Conservation (phyloP, 2,113 vertebrate genomes). For the Tachysurus vachellii region DNA sequence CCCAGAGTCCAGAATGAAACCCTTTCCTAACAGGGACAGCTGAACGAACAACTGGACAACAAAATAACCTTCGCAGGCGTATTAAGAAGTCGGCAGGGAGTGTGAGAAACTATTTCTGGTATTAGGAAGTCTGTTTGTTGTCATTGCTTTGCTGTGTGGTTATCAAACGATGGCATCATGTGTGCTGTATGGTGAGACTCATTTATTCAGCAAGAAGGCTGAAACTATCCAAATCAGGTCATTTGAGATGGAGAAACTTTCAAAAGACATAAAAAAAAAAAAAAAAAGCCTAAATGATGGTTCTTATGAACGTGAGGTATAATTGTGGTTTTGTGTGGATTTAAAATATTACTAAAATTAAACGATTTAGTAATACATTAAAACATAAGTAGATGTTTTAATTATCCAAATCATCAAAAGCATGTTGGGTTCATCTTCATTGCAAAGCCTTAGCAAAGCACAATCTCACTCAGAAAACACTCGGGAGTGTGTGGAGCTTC, state of each 20-base stretch:
- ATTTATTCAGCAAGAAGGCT: background rate
- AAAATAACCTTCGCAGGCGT: slow-evolving; percentile 12
- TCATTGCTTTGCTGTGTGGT: background rate
- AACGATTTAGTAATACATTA: slow-evolving; percentile 27
- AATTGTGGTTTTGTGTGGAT: background rate
- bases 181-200: slow-evolving; percentile 4
- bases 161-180: background rate
- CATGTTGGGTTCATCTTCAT: slow-evolving; percentile 41
- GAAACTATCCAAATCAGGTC: background rate
- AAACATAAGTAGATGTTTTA: slow-evolving; percentile 27
- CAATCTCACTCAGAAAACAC: slow-evolving; percentile 38
- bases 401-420: slow-evolving; percentile 39
- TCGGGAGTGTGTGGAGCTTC: slow-evolving; percentile 50
- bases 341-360: background rate
- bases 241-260: background rate
- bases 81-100: slow-evolving; percentile 28
- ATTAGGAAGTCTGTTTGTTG: slow-evolving; percentile 30
- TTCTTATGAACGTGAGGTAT: background rate
- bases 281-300: background rate
- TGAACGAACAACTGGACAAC: slow-evolving; percentile 39
- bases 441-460: slow-evolving; percentile 41
- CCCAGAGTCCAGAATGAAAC: slow-evolving; percentile 1
- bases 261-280: background rate
- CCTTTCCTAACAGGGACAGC: slow-evolving; percentile 23
- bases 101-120: slow-evolving; percentile 31